These are phyloP conservation scores for Catagonus wagneri DNA, from an alignment of 2,113 vertebrate species.

Conservation along the genomic window DNA sequence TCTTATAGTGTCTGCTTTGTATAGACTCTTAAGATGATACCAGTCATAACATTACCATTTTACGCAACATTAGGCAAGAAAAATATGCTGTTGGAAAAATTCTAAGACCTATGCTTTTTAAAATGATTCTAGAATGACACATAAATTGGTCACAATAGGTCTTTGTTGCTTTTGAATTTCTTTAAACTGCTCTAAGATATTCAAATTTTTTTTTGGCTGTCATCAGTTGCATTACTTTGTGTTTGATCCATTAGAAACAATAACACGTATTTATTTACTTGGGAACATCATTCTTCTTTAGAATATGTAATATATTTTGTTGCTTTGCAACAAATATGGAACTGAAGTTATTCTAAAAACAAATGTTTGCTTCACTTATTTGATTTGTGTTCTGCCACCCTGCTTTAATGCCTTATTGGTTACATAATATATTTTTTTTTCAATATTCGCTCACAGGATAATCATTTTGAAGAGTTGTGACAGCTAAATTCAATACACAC, in stretches of 20 bases:
- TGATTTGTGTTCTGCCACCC: neutral
- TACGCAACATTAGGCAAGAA: neutral
- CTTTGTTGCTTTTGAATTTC: neutral
- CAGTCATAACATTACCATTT: neutral
- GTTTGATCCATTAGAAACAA: neutral
- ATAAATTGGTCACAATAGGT: neutral
- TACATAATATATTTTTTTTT: slow-evolving; percentile 42
- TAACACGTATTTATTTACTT: neutral
- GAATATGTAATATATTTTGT: neutral
- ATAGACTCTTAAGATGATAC: neutral
- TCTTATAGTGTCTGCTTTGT: neutral
- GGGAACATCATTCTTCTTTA: neutral
- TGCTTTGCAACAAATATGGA: neutral
- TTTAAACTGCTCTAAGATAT: neutral
- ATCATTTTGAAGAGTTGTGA: slow-evolving; percentile 40
- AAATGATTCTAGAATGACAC: neutral
- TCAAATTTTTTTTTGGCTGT: neutral
- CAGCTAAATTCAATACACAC: neutral
- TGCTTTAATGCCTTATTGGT: neutral
- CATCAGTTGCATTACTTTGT: neutral
- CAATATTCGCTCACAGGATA: neutral
- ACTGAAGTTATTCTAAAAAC: neutral
- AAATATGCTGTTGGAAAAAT: neutral
- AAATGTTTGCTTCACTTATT: neutral
- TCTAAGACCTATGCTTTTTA: neutral